Base-by-base conservation (phyloP, 2,888 invertebrate genomes). In the Tanypteryx hageni region DNA sequence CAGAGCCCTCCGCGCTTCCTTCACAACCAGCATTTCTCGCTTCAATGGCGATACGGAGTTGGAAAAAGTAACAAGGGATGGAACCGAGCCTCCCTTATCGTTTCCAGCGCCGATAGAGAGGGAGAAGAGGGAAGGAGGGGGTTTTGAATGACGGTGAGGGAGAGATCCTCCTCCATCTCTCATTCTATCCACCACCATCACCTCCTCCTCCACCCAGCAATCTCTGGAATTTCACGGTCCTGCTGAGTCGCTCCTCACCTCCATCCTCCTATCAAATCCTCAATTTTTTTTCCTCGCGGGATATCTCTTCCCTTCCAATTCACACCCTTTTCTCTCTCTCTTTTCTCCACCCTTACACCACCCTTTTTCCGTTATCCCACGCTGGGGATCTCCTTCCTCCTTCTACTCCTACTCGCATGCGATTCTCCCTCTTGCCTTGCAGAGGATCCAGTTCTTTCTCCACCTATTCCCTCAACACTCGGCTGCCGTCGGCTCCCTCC, bases 41-140 rank as follows among this genome's bases (percentile, higher is more conserved):
- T 22, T 68, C 68, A 68, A 68, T 68, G n/a, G 68, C 68, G 68
- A 44, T 1, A 44, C 44, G 44, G 44, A 44, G 44, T 22, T 68
- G 68, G 68, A 68, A 22, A n/a, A 68, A 68, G 64, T 64, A 64
- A 64, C 64, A 64, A 16, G 64, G 44, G 1, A 44, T 44, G 44
- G 64, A 64, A 64, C 64, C 64, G n/a, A 44, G 44, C 44, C 64
- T 64, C 64, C n/a, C 14, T n/a, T 64, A 64, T 64, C 64, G 64
- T 64, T 64, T 64, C n/a, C 64, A 64, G 14, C 64, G 64, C n/a
- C 64, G 64, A 64, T 64, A 64, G 64, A n/a, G n/a, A 64, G 64
- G 16, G n/a, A 44, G 44, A 44, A 44, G 44, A 44, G 44, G 5
- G 44, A 44, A 44, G 44, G 5, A 44, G 44, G 44, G 44, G 44